Evolutionary conservation across 53 echinoderm and acorn worm species (phyloP).

Genomic region (Hippasteria phrygiana): DNA sequence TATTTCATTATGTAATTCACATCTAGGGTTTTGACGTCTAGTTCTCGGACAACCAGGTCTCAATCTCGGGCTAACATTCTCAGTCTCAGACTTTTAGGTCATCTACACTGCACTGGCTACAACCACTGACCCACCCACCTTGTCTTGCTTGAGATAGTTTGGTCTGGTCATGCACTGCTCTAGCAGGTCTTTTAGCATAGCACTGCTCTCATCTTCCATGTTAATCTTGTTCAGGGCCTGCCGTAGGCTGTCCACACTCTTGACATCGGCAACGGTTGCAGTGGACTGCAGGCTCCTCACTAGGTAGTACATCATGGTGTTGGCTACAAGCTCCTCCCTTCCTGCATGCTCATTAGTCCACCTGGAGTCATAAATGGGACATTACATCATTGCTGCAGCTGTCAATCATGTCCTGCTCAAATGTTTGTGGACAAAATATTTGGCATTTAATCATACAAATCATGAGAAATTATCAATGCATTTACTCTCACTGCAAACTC

Average conservation of each 20-base stretch:
- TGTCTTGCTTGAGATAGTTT: constrained; percentile 80
- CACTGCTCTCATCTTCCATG: constrained; percentile 78
- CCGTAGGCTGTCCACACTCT: constrained; percentile 76
- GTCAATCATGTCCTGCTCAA: too few species aligned
- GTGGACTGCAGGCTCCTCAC: constrained; percentile 79
- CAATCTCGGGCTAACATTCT: too few species aligned
- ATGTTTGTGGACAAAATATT: too few species aligned
- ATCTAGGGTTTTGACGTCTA: too few species aligned
- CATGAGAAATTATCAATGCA: too few species aligned
- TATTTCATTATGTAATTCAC: too few species aligned
- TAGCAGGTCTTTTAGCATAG: constrained; percentile 74
- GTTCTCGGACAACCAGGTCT: too few species aligned
- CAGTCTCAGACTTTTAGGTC: too few species aligned
- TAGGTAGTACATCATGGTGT: constrained; percentile 82
- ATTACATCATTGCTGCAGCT: too few species aligned
- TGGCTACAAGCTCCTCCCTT: constrained; percentile 76
- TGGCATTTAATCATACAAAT: too few species aligned
- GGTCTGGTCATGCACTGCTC: constrained; percentile 84
- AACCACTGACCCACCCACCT: constrained; percentile 69
- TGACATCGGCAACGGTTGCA: constrained; percentile 79
- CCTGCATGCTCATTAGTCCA: constrained; percentile 71
- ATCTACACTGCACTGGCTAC: too few species aligned
- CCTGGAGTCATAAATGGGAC: constrained; percentile 43
- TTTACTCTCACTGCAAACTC: too few species aligned
- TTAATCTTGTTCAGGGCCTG: constrained; percentile 73